Percentiles rank a stretch among this genome's conserved stretches.
Evolutionary conservation across 2,888 invertebrate species (phyloP).

Genomic region (Drosophila macrothrix): DNA sequence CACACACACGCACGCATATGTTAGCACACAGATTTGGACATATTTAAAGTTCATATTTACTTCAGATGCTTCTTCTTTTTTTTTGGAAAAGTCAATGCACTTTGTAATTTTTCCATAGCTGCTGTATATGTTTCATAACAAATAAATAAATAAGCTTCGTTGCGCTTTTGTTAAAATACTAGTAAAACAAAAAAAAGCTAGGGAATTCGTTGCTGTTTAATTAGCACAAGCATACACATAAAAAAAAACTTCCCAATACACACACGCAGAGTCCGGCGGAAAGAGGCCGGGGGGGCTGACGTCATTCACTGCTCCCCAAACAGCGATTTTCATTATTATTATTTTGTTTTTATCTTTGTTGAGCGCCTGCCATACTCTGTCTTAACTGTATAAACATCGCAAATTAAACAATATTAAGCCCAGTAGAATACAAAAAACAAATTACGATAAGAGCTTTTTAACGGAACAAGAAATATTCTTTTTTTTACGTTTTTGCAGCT

Average conservation of each 20-base stretch:
- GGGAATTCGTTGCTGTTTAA: slow-evolving; percentile 49
- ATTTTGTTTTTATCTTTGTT: slow-evolving; percentile 48
- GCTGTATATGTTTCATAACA: slow-evolving; percentile 24
- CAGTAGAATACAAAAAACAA: background rate
- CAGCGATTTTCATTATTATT: background rate
- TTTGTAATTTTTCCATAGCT: slow-evolving; percentile 15
- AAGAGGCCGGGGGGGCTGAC: slow-evolving; percentile 47
- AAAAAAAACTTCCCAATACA: slow-evolving; percentile 6
- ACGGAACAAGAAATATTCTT: background rate
- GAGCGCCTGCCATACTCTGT: slow-evolving; percentile 43
- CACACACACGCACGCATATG: background rate
- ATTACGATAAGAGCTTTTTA: slow-evolving; percentile 38
- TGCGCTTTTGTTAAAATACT: slow-evolving; percentile 23
- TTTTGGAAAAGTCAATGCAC: slow-evolving; percentile 63
- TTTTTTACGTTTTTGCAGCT: slow-evolving; percentile 85
- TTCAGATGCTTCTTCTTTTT: slow-evolving; percentile 7
- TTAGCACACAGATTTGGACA: slow-evolving; percentile 15
- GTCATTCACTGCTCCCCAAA: slow-evolving; percentile 51
- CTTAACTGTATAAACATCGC: slow-evolving; percentile 44
- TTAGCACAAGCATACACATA: slow-evolving; percentile 53
- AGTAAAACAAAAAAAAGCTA: background rate
- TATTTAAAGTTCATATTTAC: slow-evolving; percentile 30
- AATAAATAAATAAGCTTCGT: slow-evolving; percentile 13
- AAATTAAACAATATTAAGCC: slow-evolving; percentile 31
- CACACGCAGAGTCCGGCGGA: slow-evolving; percentile 15